phyloP scores from a whole-genome alignment of 2,888 invertebrate genomes.

The Ormia ochracea region DNA sequence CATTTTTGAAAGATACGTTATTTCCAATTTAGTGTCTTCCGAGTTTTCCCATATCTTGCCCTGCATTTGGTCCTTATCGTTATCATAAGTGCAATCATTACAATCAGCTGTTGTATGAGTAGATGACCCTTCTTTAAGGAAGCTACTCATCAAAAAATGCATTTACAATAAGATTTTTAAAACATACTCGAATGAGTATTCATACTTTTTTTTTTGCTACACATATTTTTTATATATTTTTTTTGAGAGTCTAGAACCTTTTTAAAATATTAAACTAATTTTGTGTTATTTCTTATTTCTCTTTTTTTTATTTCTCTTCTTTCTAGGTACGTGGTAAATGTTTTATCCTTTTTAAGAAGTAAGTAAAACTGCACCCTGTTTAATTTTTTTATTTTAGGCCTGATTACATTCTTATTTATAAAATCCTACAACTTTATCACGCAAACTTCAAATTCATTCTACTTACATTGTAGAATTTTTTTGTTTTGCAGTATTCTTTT shows the following conservation, averaged over 20 bases:
- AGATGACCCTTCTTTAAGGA: neutral
- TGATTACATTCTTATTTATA: neutral
- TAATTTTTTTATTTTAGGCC: neutral
- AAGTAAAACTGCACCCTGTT: constrained; percentile 1
- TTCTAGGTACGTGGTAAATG: constrained; percentile 34
- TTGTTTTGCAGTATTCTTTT: neutral
- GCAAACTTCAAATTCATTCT: constrained; percentile 57
- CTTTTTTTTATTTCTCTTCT: constrained; percentile 1
- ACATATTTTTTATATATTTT: neutral
- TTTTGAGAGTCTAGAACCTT: neutral
- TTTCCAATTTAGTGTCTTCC: neutral
- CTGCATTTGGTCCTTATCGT: neutral
- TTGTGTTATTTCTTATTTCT: no score
- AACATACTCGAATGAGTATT: no score
- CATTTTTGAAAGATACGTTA: constrained; percentile 27
- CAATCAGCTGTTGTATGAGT: neutral
- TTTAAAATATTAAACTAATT: constrained; percentile 6
- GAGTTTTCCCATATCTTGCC: neutral
- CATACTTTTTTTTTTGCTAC: neutral
- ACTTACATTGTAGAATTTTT: constrained; percentile 31
- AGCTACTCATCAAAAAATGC: no score
- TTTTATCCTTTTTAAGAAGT: neutral
- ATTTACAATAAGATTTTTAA: neutral
- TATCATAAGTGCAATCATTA: neutral
- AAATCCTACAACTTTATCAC: constrained; percentile 40